Evolutionary conservation across 2,888 invertebrate genomes (phyloP), one percentile per base, ranked within the genome.

Genomic region (Halocaridina rubra): DNA sequence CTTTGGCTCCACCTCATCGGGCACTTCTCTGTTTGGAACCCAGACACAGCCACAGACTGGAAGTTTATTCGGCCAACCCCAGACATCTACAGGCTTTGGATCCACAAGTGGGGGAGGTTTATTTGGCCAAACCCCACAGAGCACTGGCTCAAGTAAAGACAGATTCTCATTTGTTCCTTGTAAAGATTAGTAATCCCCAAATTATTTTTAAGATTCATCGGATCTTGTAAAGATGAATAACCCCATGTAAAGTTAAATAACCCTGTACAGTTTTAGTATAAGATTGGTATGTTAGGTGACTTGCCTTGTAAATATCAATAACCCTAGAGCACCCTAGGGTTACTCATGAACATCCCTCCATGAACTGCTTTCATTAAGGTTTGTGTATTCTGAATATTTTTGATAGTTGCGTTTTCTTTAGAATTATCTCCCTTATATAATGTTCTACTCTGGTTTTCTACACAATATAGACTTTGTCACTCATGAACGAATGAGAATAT

Each of bases 1-100:
- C 4, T 86, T 86, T 76, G 86, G 86, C 1, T 69, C 81, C 8
- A 75, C 86, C 3, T 69, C 86, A 8, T 61, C 86, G 10, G 71
- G 80, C 27, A 79, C 82, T 13, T 82, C 82, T 3, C 39, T 82
- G n/a, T 86, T 86, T 76, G 86, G 82, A n/a, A 84, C 79, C 0
- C 78, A 79, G 53, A 72, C 79, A 19, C 82, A 79, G 32, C 79
- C 53, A 7, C 53, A 64, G n/a, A 22, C 33, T 13, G 82, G 82
- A 22, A 82, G 82, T 10, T 57, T 86, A 33, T 86, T 85, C 32
- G 78, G 81, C 19, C 72, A 76, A 30, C 85, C 69, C 3, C 84
- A 84, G 57, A 72, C 78, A 1, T 74, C 59, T 0, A 46, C 67
- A 10, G 79, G 82, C 4, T 86, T 86, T 76, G 86, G 86, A 2